A percentile compares a stretch with the other conserved stretches of the same genome.
Conservation (phyloP, 2,113 vertebrate species). For the Etheostoma cragini region DNA sequence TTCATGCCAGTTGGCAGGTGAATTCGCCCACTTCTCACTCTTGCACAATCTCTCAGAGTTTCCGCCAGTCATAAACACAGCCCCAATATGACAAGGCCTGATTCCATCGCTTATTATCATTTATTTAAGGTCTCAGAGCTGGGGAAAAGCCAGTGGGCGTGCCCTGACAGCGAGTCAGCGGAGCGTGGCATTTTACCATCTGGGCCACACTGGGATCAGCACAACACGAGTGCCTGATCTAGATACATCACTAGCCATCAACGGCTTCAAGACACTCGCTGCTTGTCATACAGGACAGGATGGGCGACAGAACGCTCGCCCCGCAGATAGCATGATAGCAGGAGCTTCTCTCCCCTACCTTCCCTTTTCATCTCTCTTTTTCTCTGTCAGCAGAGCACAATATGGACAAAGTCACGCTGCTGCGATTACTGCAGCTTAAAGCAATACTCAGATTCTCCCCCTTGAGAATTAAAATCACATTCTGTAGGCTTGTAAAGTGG, state of each 20-base stretch:
- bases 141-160: constrained; percentile 48
- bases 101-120: constrained; percentile 61
- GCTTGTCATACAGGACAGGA: constrained; percentile 61
- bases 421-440: constrained; percentile 30
- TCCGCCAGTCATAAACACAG: constrained; percentile 31
- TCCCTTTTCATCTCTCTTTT: not conserved
- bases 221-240: constrained; percentile 67
- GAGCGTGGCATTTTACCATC: constrained; percentile 69
- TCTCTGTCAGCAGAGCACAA: constrained; percentile 19
- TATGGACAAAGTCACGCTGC: constrained; percentile 37
- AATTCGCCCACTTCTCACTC: constrained; percentile 56
- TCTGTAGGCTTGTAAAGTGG: not conserved
- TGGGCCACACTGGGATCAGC: constrained; percentile 69
- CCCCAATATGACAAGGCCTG: constrained; percentile 13
- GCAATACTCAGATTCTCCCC: not conserved
- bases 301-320: constrained; percentile 49
- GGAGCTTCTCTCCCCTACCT: not conserved
- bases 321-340: constrained; percentile 54
- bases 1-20: constrained; percentile 66
- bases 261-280: constrained; percentile 49
- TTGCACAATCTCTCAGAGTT: constrained; percentile 31
- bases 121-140: constrained; percentile 61
- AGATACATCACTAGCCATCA: constrained; percentile 74
- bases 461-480: not conserved
- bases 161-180: constrained; percentile 42